These are phyloP conservation scores for Aphidius ervi DNA, from an alignment of 1,140 invertebrate genomes.

Conservation along the genomic window DNA sequence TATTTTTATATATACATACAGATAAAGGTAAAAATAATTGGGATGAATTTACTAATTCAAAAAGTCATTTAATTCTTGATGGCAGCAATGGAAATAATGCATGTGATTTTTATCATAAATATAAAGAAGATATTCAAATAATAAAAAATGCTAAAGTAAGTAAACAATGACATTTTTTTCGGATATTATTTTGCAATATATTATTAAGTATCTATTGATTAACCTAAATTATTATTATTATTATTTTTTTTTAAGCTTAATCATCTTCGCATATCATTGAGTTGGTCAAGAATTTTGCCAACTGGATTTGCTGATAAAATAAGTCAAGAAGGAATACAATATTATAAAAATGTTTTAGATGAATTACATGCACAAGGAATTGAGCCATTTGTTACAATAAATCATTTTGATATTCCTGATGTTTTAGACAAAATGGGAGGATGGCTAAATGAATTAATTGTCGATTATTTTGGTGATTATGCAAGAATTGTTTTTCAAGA, in stretches of 20 bases:
- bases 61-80: slow-evolving; percentile 36
- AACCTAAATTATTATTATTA: background rate
- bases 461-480: slow-evolving; percentile 56
- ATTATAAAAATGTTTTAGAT: slow-evolving; percentile 58
- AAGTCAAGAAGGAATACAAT: slow-evolving; percentile 55
- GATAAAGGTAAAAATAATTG: slow-evolving; percentile 51
- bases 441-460: slow-evolving; percentile 58
- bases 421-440: slow-evolving; percentile 57
- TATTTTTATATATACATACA: too few relatives aligned
- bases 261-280: slow-evolving; percentile 60
- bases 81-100: slow-evolving; percentile 54
- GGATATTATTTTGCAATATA: slow-evolving; percentile 17
- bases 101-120: slow-evolving; percentile 51
- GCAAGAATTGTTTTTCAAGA: slow-evolving; percentile 51
- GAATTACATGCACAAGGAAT: slow-evolving; percentile 54
- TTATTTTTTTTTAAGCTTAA: slow-evolving; percentile 33
- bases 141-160: slow-evolving; percentile 51
- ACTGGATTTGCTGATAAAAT: slow-evolving; percentile 54
- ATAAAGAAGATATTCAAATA: slow-evolving; percentile 50
- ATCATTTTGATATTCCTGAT: slow-evolving; percentile 57
- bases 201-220: background rate
- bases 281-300: slow-evolving; percentile 60
- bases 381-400: slow-evolving; percentile 53
- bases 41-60: slow-evolving; percentile 40
- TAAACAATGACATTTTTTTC: slow-evolving; percentile 15